Conservation (phyloP, 2,797 vertebrate species). For the Aldrovandia affinis region DNA sequence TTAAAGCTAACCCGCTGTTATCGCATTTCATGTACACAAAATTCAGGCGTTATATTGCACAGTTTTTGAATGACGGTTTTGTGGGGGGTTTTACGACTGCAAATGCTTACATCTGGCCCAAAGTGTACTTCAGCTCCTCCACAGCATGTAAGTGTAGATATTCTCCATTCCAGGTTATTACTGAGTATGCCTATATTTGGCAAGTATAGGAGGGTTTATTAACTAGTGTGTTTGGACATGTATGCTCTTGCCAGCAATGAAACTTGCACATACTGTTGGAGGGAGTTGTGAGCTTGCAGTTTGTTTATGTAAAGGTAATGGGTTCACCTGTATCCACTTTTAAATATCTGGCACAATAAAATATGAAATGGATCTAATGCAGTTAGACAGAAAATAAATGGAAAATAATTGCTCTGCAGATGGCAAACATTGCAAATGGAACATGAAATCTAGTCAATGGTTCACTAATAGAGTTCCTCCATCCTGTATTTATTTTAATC, state of each 20-base stretch:
- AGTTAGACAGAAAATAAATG: neutral
- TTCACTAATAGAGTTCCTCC: neutral
- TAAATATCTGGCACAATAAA: conserved; percentile 23
- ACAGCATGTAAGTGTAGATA: neutral
- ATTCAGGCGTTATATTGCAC: neutral
- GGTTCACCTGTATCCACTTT: conserved; percentile 17
- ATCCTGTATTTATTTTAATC: conserved; percentile 2
- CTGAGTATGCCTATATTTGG: neutral
- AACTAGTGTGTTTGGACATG: neutral
- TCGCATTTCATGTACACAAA: too few relatives aligned
- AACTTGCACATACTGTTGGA: neutral
- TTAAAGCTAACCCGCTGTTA: too few relatives aligned
- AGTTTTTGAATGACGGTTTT: neutral
- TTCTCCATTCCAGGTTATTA: neutral
- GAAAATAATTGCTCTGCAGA: conserved; percentile 25
- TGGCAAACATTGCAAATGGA: conserved; percentile 16
- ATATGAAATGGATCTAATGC: neutral
- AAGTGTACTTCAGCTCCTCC: neutral
- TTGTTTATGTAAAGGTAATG: conserved; percentile 14
- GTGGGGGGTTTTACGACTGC: neutral
- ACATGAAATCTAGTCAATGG: conserved; percentile 9
- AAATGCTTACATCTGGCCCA: neutral
- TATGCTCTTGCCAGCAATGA: neutral
- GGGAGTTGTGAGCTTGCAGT: neutral
- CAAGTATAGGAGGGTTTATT: neutral